Conservation (phyloP, 2,113 vertebrate genomes). For the Notarius lentiginosus region DNA sequence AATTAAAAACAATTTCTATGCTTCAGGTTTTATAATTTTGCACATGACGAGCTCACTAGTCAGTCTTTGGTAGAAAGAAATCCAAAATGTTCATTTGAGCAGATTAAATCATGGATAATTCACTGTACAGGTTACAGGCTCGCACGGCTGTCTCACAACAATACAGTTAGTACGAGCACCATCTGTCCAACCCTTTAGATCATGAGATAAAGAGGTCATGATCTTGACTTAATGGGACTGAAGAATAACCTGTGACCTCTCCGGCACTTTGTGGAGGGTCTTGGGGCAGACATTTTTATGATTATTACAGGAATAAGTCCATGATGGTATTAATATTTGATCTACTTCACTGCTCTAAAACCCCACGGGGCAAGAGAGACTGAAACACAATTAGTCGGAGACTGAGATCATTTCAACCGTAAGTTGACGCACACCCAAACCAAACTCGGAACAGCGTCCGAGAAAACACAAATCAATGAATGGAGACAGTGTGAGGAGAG, state of each 20-base stretch:
- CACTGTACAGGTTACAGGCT: neutral
- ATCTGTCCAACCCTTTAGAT: too few relatives aligned
- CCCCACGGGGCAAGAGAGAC: neutral
- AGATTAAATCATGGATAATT: neutral
- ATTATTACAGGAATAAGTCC: slow-evolving; percentile 28
- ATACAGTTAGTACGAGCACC: neutral
- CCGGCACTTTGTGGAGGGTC: neutral
- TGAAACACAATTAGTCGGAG: neutral
- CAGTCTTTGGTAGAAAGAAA: neutral
- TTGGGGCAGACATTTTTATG: slow-evolving; percentile 18
- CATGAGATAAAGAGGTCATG: neutral
- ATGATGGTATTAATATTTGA: slow-evolving; percentile 26
- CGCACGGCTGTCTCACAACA: too few relatives aligned
- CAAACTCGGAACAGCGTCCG: neutral
- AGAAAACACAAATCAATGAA: slow-evolving; percentile 15
- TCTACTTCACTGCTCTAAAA: neutral
- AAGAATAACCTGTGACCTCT: neutral
- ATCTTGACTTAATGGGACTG: neutral
- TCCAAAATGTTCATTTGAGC: neutral
- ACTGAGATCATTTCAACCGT: slow-evolving; percentile 9
- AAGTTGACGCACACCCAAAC: neutral
- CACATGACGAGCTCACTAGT: neutral
- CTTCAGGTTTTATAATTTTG: neutral
- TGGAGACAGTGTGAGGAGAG: neutral
- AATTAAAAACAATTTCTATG: neutral